These are phyloP conservation scores for Galleria mellonella DNA, from an alignment of 1,140 invertebrate genomes.

Conservation along the genomic window DNA sequence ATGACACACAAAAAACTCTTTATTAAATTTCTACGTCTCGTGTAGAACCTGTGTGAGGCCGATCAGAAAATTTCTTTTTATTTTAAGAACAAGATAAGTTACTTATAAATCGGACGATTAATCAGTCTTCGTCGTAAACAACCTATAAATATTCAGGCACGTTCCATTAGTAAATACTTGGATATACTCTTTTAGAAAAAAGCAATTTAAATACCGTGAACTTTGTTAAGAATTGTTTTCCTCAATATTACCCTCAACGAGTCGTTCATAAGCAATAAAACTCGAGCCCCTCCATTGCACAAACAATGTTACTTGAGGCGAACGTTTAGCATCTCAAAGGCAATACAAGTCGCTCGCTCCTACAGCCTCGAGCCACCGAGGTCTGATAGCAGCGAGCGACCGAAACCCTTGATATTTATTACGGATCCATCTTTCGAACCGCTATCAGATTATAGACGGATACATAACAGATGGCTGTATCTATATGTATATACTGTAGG, in stretches of 20 bases:
- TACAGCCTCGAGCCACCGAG: neutral
- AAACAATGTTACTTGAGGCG: constrained; percentile 22
- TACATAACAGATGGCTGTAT: no score
- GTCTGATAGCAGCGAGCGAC: neutral
- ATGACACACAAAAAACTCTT: no score
- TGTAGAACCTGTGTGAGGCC: no score
- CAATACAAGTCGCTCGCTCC: neutral
- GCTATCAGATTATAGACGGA: neutral
- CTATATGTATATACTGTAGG: no score
- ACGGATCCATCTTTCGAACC: neutral
- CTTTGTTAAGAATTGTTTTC: constrained; percentile 19
- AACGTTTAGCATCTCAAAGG: constrained; percentile 31
- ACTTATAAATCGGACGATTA: no score
- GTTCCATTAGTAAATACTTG: no score
- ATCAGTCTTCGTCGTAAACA: no score
- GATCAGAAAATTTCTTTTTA: no score
- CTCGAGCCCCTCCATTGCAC: constrained; percentile 14
- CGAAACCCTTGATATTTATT: constrained; percentile 2
- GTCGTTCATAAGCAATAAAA: constrained; percentile 32
- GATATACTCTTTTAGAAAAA: constrained; percentile 3
- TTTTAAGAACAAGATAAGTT: no score
- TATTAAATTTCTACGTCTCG: no score
- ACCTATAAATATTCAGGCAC: no score
- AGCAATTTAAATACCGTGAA: constrained; percentile 9
- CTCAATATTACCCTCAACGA: constrained; percentile 18